phyloP scores from a whole-genome alignment of 2,797 vertebrate genomes.

The Anisognathus igniventris region DNA sequence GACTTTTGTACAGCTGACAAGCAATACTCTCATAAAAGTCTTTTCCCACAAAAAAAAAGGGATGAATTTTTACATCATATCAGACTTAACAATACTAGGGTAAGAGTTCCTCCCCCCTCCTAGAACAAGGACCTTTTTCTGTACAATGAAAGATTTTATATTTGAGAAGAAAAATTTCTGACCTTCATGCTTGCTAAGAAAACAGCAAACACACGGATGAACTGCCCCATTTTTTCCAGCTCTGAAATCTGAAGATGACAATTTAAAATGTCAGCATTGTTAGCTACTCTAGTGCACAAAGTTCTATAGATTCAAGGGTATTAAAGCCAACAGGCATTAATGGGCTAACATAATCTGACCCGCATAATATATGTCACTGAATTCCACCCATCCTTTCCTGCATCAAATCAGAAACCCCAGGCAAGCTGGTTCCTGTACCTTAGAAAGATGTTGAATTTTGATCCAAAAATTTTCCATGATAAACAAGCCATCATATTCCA shows the following conservation, averaged over 20 bases:
- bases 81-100: not conserved
- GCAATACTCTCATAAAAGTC: not conserved
- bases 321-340: slow-evolving; percentile 21
- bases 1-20: not conserved
- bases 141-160: not conserved
- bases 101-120: not conserved
- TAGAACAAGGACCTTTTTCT: not conserved
- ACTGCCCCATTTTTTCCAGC: not conserved
- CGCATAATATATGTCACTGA: slow-evolving; percentile 20
- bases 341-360: not conserved
- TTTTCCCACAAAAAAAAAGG: not conserved
- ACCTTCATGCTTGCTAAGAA: slow-evolving; percentile 20
- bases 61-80: not conserved
- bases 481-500: not conserved
- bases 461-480: not conserved
- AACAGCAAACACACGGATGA: not conserved
- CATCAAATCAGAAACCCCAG: not conserved
- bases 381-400: not conserved
- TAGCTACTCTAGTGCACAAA: slow-evolving; percentile 1
- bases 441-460: not conserved
- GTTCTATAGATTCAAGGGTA: slow-evolving; percentile 6
- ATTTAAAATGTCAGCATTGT: slow-evolving; percentile 43
- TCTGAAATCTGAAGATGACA: slow-evolving; percentile 1
- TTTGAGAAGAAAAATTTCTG: slow-evolving; percentile 13
- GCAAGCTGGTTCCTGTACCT: not conserved